phyloP scores from a whole-genome alignment of 2,113 vertebrate genomes.

The Plecturocebus donacophilus region DNA sequence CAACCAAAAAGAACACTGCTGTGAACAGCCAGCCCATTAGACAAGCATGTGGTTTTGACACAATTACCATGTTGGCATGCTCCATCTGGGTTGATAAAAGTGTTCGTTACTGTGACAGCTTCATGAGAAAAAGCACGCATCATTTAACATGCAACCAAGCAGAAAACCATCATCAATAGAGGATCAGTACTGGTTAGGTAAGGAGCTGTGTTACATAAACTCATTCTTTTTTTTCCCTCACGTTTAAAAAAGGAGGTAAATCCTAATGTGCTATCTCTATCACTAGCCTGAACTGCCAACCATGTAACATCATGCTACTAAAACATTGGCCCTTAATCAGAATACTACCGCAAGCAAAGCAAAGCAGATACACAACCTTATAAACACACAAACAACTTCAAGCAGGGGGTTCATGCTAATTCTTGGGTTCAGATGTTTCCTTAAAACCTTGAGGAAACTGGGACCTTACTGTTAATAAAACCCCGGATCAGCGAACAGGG shows the following conservation, averaged over 20 bases:
- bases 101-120: constrained; percentile 52
- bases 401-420: not conserved
- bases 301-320: not conserved
- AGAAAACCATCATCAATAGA: constrained; percentile 54
- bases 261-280: not conserved
- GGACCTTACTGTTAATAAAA: not conserved
- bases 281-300: not conserved
- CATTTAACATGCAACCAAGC: constrained; percentile 61
- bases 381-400: not conserved
- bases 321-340: not conserved
- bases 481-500: not conserved
- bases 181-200: constrained; percentile 2
- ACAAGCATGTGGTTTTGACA: constrained; percentile 56
- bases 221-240: not conserved
- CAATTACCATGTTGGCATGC: constrained; percentile 60
- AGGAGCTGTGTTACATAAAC: not conserved
- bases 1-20: constrained; percentile 44
- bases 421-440: not conserved
- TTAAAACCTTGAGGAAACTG: constrained; percentile 7
- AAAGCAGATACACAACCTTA: not conserved
- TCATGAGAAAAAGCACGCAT: constrained; percentile 59
- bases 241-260: not conserved
- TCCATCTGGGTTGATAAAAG: constrained; percentile 43
- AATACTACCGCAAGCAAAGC: not conserved
- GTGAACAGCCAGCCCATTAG: constrained; percentile 44